Conservation (phyloP, 2,797 vertebrate genomes). For the Chaetophractus vellerosus region DNA sequence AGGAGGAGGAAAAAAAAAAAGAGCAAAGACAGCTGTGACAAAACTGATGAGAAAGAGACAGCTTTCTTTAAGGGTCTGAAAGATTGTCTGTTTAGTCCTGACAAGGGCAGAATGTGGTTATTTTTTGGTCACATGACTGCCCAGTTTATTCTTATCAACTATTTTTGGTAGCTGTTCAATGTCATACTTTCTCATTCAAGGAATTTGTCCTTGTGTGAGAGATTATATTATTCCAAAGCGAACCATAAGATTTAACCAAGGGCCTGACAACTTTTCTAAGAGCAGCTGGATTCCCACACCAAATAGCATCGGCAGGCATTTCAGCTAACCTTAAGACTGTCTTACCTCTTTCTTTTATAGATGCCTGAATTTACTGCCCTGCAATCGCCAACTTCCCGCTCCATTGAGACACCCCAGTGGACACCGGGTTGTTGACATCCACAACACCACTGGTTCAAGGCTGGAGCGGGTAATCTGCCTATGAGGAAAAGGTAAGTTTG, state of each 20-base stretch:
- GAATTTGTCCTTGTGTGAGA: conserved; percentile 64
- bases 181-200: conserved; percentile 64
- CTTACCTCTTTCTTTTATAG: conserved; percentile 93
- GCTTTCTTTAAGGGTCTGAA: conserved; percentile 66
- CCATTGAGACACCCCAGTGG: conserved; percentile 92
- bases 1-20: neutral
- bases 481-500: conserved; percentile 93
- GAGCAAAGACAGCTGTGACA: conserved; percentile 10
- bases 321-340: conserved; percentile 93
- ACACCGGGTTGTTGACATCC: conserved; percentile 91
- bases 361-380: conserved; percentile 93
- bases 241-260: conserved; percentile 77
- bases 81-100: conserved; percentile 56
- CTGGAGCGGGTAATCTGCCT: conserved; percentile 92
- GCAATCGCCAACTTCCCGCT: conserved; percentile 92
- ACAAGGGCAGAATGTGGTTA: conserved; percentile 47
- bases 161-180: conserved; percentile 63
- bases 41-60: conserved; percentile 77
- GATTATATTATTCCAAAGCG: conserved; percentile 61
- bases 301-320: conserved; percentile 91
- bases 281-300: conserved; percentile 88
- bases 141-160: conserved; percentile 52
- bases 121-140: neutral
- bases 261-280: conserved; percentile 87
- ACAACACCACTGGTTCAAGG: conserved; percentile 91